Evolutionary conservation across 2,113 vertebrate species (phyloP), one percentile per base, ranked within the genome.

Genomic region (Phalacrocorax brasilianus): DNA sequence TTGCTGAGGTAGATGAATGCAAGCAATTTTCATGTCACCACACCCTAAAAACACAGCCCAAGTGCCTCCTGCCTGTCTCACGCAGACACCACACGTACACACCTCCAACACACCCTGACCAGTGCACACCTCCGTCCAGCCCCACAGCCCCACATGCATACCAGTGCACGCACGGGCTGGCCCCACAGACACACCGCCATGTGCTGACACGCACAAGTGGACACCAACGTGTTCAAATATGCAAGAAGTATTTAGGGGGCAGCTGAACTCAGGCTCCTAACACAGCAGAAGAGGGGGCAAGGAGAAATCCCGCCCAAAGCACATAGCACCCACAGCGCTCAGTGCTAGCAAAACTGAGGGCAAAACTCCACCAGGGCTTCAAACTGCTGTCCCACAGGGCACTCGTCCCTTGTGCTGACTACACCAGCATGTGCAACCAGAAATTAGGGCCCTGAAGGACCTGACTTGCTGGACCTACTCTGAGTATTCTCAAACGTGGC

Each of bases 231-330:
- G 27, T 50, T n/a, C 61, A 33, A 7, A 30, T 4, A 33, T 0
- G 2, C 49, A 71, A 24, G 8, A 40, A 11, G 23, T 8, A 44
- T 53, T 47, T 19, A 22, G 7, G 3, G 49, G 38, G 27, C 3
- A 6, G 28, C 30, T 80, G 53, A 38, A 15, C 65, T 38, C 7
- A 7, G 6, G 56, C 27, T 86, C 47, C 44, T 50, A 23, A 20
- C 4, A 16, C 30, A 8, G 2, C 0, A 0, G 50, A 50, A 56
- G 18, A 65, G 18, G 5, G 14, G 32, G n/a, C 4, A 61, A 63
- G 47, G 45, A 55, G 61, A 78, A 63, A 75, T 49, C 35, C 50
- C 68, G 66, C 15, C 35, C 24, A 17, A 21, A 40, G 50, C 55
- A 50, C 15, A 2, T 7, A 14, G 9, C 30, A 6, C 28, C 26